These are phyloP conservation scores for Phrynosoma blainvillii DNA, from an alignment of 2,113 vertebrate species.

Conservation along the genomic window DNA sequence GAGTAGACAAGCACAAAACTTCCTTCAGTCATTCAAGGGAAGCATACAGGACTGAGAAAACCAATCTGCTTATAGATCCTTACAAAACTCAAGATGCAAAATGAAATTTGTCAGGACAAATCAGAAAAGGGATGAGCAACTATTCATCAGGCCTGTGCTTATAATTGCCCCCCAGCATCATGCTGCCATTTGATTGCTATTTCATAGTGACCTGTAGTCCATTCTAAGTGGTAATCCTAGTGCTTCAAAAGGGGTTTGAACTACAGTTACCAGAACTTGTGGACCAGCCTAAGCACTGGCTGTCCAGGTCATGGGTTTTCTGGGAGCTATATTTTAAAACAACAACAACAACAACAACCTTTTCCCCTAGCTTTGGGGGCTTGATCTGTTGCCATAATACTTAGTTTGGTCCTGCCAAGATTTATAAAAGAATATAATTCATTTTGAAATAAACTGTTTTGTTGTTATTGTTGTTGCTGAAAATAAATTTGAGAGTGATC, in stretches of 20 bases:
- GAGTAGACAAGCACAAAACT: not conserved
- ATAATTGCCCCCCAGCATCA: not conserved
- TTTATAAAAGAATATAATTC: not conserved
- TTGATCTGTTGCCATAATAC: not conserved
- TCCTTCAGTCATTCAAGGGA: not conserved
- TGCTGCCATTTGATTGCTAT: not conserved
- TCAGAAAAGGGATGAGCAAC: not conserved
- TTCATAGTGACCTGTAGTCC: not conserved
- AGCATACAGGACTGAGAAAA: not conserved
- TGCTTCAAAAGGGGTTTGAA: too few species aligned
- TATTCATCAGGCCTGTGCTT: not conserved
- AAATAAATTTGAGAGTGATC: not conserved
- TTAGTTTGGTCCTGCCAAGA: not conserved
- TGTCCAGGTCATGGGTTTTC: too few species aligned
- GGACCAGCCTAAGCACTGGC: too few species aligned
- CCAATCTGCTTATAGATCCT: not conserved
- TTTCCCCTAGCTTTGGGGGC: too few species aligned
- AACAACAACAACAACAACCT: too few species aligned
- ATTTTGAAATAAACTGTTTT: constrained; percentile 9
- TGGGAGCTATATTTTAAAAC: too few species aligned
- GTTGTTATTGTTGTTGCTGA: not conserved
- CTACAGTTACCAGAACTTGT: too few species aligned
- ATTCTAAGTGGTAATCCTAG: not conserved
- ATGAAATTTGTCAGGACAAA: not conserved
- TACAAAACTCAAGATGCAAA: not conserved